Base-by-base conservation (phyloP, 2,888 invertebrate genomes). In the Serrognathus titanus region DNA sequence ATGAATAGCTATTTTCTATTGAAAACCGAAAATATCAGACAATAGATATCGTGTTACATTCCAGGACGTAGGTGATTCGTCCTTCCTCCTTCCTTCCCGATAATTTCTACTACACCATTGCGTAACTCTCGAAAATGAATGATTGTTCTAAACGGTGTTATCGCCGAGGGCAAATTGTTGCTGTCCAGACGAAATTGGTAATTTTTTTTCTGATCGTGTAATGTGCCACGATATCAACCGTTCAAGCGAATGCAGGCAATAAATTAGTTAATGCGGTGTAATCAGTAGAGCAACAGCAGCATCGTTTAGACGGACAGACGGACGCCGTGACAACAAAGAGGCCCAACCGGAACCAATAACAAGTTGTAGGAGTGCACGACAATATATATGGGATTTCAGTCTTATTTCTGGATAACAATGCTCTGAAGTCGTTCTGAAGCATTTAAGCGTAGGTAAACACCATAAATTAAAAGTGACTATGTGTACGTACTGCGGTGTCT, bases 391-490 rank as follows among this genome's bases (percentile, higher is more conserved):
- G 40, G 20, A 20, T 11, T 16, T 43, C 43, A 16, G 13, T 43
- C 12, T 43, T 43, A 43, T 43, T 43, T 43, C 20, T 16, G 43
- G 43, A 16, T 43, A 43, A 43, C 43, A 43, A 43, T 43, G 43
- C 43, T 16, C 20, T 20, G 20, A 20, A 43, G 43, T 20, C 43
- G 43, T 43, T 43, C 20, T 16, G 43, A 20, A 43, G 43, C 16
- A 16, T 20, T 43, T 43, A 55, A 49, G 63, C 58, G 63, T 63
- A 63, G 63, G 64, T 65, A 64, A 64, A 65, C 61, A 63, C 59
- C 62, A 63, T 65, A 64, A 64, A 63, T 64, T 64, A 63, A 57
- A 48, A 57, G 43, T 43, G 43, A 43, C 16, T 20, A 20, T 43
- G 43, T 43, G 54, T 55, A 49, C 38, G 54, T 41, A 55, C 37